phyloP scores from a whole-genome alignment of 2,888 invertebrate species.

The Thecocarcelia acutangulata region DNA sequence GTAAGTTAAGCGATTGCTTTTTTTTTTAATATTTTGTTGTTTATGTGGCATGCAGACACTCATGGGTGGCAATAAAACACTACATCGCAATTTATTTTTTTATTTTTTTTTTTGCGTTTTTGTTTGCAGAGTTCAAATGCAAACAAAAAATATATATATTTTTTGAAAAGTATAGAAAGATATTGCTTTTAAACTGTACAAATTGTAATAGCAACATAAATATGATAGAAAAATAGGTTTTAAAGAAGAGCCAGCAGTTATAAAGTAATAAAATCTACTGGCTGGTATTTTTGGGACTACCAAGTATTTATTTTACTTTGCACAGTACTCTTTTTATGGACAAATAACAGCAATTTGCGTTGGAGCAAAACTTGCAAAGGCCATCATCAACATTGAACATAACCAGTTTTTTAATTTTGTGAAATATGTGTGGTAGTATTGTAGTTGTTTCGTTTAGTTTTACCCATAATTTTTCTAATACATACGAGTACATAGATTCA shows the following conservation, averaged over 20 bases:
- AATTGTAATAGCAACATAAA: constrained; percentile 46
- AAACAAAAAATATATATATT: constrained; percentile 27
- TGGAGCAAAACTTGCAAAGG: too few species aligned
- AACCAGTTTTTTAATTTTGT: too few species aligned
- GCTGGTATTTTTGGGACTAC: constrained; percentile 27
- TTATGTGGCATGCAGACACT: constrained; percentile 42
- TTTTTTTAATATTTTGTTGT: constrained; percentile 41
- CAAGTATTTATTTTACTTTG: constrained; percentile 4
- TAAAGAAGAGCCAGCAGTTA: constrained; percentile 20
- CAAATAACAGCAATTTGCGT: too few species aligned
- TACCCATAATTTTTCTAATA: too few species aligned
- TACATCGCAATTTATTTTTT: constrained; percentile 44
- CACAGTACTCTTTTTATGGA: too few species aligned
- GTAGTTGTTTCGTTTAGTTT: too few species aligned
- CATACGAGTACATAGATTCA: too few species aligned
- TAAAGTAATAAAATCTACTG: constrained; percentile 34
- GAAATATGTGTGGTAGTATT: too few species aligned
- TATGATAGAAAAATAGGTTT: constrained; percentile 2
- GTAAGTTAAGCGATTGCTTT: constrained; percentile 36
- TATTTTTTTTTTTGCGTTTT: too few species aligned
- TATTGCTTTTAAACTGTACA: constrained; percentile 17
- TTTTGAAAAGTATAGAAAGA: constrained; percentile 23
- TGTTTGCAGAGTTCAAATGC: constrained; percentile 43
- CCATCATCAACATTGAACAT: too few species aligned
- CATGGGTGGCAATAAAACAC: constrained; percentile 66